Evolutionary conservation across 2,797 vertebrate species (phyloP).

Genomic region (Argentina silus): DNA sequence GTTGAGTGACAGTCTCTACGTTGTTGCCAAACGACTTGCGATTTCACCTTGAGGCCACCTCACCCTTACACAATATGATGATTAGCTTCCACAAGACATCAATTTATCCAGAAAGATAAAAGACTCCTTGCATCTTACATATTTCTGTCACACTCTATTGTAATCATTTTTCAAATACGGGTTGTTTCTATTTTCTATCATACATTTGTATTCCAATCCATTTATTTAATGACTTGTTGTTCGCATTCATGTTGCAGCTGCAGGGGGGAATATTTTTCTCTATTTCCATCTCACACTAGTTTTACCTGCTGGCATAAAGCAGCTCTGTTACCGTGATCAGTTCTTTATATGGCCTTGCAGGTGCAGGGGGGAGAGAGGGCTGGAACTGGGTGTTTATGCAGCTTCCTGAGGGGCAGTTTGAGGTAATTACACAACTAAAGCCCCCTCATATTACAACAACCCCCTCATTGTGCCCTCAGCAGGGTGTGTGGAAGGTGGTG

Average conservation of each 20-base stretch:
- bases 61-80: neutral
- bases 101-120: neutral
- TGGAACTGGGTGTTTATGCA: slow-evolving; percentile 54
- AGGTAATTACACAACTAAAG: slow-evolving; percentile 66
- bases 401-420: slow-evolving; percentile 61
- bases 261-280: neutral
- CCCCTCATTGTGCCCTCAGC: slow-evolving; percentile 53
- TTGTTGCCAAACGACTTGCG: neutral
- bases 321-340: neutral
- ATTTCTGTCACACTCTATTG: too few relatives aligned
- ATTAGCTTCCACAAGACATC: neutral
- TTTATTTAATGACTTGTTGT: neutral
- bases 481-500: slow-evolving; percentile 18
- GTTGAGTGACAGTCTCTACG: neutral
- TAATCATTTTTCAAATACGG: too few relatives aligned
- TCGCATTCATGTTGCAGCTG: neutral
- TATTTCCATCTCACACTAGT: neutral
- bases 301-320: slow-evolving; percentile 3
- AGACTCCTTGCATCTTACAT: too few relatives aligned
- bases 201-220: neutral
- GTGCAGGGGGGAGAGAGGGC: neutral
- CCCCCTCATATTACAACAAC: slow-evolving; percentile 49
- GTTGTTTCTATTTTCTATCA: neutral
- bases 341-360: neutral
- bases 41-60: neutral